Base-by-base conservation (phyloP, 2,888 invertebrate species). In the Allygus modestus region DNA sequence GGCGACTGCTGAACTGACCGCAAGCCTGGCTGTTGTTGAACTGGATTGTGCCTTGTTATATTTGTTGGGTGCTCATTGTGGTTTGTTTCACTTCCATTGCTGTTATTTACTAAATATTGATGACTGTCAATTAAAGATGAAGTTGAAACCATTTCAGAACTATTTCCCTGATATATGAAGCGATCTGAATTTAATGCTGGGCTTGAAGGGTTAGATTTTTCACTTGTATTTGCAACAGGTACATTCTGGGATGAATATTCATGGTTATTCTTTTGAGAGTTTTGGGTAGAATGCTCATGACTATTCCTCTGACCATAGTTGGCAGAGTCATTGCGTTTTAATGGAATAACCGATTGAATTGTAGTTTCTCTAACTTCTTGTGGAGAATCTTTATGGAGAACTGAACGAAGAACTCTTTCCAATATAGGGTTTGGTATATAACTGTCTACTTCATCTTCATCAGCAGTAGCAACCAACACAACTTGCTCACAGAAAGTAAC, bases 401-500 rank as follows among this genome's bases (percentile, higher is more conserved):
- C 96, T 0, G 96, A 96, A 86, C 97, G 93, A 26, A 97, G 90
- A 0, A 97, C 97, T 84, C 97, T 92, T 89, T 97, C 97, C 87
- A 97, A 91, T 85, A 97, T 97, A 0, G 97, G 97, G 91, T 97
- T 97, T 0, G 97, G 97, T 88, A 97, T 97, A 89, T 97, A 97
- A 88, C 96, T 95, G 86, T 97, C 97, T 86, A 96, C 96, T 90
- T 97, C 97, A 89, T 97, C 96, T 88, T 97, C 97, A 88, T 98
- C 97, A 0, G 97, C 97, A 0, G 97, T 97, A 4, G 98, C 97
- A 15, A 98, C 97, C 84, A 98, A 91, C 86, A 97, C 97, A 0
- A 98, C 97, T 91, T 98, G 97, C 90, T 98, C 98, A 89, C 97
- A 98, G 90, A 98, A 98, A 0, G 98, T 97, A 4, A 98, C 98